Percentiles rank a stretch among this genome's conserved stretches.
Conservation (phyloP, 2,888 invertebrate species). For the Actias luna region DNA sequence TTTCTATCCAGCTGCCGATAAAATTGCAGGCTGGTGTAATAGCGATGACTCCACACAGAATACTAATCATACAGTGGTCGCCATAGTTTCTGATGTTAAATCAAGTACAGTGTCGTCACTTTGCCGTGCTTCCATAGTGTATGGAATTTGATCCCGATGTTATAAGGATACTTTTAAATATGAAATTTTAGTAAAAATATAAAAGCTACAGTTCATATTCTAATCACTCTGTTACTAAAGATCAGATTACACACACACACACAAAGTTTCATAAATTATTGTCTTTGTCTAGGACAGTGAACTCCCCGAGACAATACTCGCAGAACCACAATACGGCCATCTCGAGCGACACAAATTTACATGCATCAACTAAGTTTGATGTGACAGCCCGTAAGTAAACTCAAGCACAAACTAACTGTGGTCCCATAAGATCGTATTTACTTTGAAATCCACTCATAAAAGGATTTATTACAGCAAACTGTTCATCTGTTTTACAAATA, state of each 20-base stretch:
- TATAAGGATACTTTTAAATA: background rate
- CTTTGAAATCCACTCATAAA: conserved; percentile 8
- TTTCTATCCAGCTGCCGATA: no score
- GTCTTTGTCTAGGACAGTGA: conserved; percentile 9
- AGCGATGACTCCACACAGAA: no score
- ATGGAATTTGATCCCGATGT: no score
- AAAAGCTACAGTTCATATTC: background rate
- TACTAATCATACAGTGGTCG: no score
- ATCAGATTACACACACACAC: background rate
- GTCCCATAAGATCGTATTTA: conserved; percentile 10
- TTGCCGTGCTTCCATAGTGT: no score
- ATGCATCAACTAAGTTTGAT: conserved; percentile 39
- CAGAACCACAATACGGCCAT: conserved; percentile 20
- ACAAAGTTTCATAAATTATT: conserved; percentile 4
- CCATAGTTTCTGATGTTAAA: no score
- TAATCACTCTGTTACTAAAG: background rate
- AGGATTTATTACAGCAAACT: conserved; percentile 7
- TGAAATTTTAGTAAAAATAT: background rate
- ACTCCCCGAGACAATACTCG: conserved; percentile 15
- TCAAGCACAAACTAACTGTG: conserved; percentile 9
- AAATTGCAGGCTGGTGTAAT: no score
- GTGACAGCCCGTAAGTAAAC: conserved; percentile 18
- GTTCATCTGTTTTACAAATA: conserved; percentile 10
- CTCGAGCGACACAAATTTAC: conserved; percentile 44
- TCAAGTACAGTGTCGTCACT: no score